A percentile compares a stretch with the other conserved stretches of the same genome.
Evolutionary conservation across 2,113 vertebrate species (phyloP).

Genomic region (Xenopus borealis): DNA sequence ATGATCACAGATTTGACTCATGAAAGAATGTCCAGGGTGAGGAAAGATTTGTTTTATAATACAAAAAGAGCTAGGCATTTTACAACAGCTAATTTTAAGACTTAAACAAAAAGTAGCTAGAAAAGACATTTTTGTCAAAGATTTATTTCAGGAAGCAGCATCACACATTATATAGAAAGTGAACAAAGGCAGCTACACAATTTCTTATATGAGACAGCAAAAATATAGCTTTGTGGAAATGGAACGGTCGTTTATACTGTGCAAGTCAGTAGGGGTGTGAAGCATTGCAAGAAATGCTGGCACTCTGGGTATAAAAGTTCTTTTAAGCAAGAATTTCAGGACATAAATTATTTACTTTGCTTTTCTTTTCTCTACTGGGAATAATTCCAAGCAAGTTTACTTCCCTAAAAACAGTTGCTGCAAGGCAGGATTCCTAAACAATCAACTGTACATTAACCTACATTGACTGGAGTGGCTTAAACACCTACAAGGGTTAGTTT

Average conservation of each 20-base stretch:
- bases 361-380: not conserved
- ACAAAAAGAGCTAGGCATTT: too few species aligned
- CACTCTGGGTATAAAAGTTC: not conserved
- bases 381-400: conserved; percentile 4
- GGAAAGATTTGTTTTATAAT: too few species aligned
- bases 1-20: too few species aligned
- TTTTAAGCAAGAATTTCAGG: conserved; percentile 5
- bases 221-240: not conserved
- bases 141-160: too few species aligned
- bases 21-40: too few species aligned
- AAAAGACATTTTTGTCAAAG: too few species aligned
- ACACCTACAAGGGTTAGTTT: not conserved
- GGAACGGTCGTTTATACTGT: not conserved
- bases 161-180: too few species aligned
- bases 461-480: not conserved
- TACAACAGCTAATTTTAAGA: too few species aligned
- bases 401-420: conserved; percentile 1
- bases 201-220: not conserved
- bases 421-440: not conserved
- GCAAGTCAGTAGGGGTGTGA: not conserved
- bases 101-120: too few species aligned
- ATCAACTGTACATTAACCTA: conserved; percentile 18
- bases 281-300: not conserved
- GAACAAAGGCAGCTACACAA: too few species aligned
- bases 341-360: conserved; percentile 11